phyloP scores from a whole-genome alignment of 1,140 invertebrate species.

The Stenopsyche tienmushanensis region DNA sequence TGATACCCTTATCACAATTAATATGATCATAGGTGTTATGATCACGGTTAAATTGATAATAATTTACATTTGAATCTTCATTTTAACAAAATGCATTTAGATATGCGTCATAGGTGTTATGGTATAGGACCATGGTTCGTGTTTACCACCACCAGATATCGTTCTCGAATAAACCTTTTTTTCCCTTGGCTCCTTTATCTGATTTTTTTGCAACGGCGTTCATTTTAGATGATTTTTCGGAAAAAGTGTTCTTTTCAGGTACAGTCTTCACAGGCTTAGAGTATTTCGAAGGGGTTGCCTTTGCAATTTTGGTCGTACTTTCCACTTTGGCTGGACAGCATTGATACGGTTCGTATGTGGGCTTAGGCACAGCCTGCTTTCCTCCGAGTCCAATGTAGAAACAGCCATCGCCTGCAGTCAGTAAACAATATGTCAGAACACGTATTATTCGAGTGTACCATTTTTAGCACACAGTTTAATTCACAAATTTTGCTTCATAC shows the following conservation, averaged over 20 bases:
- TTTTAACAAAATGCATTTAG: constrained; percentile 21
- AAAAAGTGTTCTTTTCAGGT: constrained; percentile 29
- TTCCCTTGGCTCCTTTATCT: constrained; percentile 61
- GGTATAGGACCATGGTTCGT: constrained; percentile 45
- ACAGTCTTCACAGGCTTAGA: constrained; percentile 30
- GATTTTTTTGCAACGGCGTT: constrained; percentile 55
- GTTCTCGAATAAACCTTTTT: constrained; percentile 80
- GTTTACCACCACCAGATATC: constrained; percentile 67
- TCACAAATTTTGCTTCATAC: constrained; percentile 39
- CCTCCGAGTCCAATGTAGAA: constrained; percentile 91
- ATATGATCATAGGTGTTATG: neutral
- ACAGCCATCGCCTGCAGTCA: constrained; percentile 86
- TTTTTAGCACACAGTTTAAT: constrained; percentile 30
- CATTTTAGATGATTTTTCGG: constrained; percentile 45
- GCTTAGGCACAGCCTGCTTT: constrained; percentile 75
- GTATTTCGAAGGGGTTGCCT: constrained; percentile 59
- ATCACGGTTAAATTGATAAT: constrained; percentile 26
- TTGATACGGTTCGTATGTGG: constrained; percentile 83
- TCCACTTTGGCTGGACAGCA: constrained; percentile 84
- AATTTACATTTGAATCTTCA: constrained; percentile 1
- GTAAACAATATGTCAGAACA: constrained; percentile 49
- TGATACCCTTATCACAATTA: constrained; percentile 44
- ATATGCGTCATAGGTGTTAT: constrained; percentile 45
- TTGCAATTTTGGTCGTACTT: constrained; percentile 68
- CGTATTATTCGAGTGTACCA: constrained; percentile 34